Base-by-base conservation (phyloP, 2,797 vertebrate species). In the Notolabrus celidotus region DNA sequence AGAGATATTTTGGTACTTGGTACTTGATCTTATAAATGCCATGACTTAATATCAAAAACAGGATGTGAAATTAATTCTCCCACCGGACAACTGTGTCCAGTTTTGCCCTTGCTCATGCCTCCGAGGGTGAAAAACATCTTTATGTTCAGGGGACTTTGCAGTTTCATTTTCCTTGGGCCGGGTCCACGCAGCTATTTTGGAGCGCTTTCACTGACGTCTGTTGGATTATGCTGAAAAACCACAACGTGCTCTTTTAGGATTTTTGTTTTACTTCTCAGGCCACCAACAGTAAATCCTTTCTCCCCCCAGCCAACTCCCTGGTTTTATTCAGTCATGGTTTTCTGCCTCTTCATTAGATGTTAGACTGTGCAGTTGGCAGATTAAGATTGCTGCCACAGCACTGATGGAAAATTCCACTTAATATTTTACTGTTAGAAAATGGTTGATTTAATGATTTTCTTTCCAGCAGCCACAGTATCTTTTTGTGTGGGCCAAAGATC, bases 231-330 rank as follows among this genome's bases (percentile, higher is more conserved):
- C 86, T 71, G 74, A 77, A 71, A 88, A 92, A 90, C 83, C 88
- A 89, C 89, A 91, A 79, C 70, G 80, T 87, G 85, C 79, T 86
- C 85, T 89, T 89, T 88, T 83, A 89, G 84, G 80, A 89, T 86
- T 89, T 89, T 83, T 88, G 82, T 90, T 91, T 90, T 83, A 82
- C 87, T 91, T 92, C 80, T 89, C 82, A 74, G 82, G 80, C 66
- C 86, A 76, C 74, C 71, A 87, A 94, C 89, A 92, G 87, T 89
- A 86, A 89, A 90, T 88, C 82, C 88, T 85, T 89, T 92, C 75
- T 89, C 64, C 84, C 69, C 80, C 7, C 62, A 88, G 89, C 85
- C 85, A 86, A 77, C 74, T 82, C 54, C 67, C 23, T 85, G 75
- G 55, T 85, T 91, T 90, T 85, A 86, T 85, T 77, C 72, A 81